phyloP scores from a whole-genome alignment of 2,888 invertebrate species.

The Agrochola lota region DNA sequence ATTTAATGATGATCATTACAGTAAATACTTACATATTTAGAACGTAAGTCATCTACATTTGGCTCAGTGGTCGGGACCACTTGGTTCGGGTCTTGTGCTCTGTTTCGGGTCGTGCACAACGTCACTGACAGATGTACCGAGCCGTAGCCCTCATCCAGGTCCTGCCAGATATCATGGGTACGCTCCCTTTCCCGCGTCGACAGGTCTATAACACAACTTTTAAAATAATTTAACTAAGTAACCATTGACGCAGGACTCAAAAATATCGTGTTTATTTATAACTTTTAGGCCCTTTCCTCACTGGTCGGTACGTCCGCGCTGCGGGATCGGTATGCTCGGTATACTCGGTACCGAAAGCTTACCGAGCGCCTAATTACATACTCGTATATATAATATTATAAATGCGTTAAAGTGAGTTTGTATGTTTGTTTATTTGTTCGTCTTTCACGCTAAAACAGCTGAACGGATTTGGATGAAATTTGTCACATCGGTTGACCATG shows the following conservation, averaged over 20 bases:
- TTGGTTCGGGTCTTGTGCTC: slow-evolving; percentile 20
- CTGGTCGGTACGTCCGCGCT: too few species aligned
- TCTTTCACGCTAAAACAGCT: too few species aligned
- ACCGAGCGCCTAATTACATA: too few species aligned
- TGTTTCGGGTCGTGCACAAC: slow-evolving; percentile 75
- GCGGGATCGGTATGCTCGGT: too few species aligned
- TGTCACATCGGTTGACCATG: too few species aligned
- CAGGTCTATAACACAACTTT: slow-evolving; percentile 83
- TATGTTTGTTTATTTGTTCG: too few species aligned
- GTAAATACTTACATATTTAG: slow-evolving; percentile 75
- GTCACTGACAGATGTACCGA: slow-evolving; percentile 82
- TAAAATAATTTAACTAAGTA: slow-evolving; percentile 61
- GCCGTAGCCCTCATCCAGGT: slow-evolving; percentile 82
- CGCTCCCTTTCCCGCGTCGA: slow-evolving; percentile 79
- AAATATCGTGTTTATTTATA: neutral
- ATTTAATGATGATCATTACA: neutral
- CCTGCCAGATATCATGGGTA: slow-evolving; percentile 84
- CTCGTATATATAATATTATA: too few species aligned
- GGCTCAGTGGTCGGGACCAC: slow-evolving; percentile 20
- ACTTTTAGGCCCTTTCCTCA: too few species aligned
- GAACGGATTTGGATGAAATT: too few species aligned
- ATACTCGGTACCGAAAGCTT: too few species aligned
- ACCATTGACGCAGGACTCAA: slow-evolving; percentile 8
- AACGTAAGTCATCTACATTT: slow-evolving; percentile 51
- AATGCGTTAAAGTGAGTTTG: too few species aligned